Conservation (phyloP, 2,113 vertebrate species). For the Ailurus styani region DNA sequence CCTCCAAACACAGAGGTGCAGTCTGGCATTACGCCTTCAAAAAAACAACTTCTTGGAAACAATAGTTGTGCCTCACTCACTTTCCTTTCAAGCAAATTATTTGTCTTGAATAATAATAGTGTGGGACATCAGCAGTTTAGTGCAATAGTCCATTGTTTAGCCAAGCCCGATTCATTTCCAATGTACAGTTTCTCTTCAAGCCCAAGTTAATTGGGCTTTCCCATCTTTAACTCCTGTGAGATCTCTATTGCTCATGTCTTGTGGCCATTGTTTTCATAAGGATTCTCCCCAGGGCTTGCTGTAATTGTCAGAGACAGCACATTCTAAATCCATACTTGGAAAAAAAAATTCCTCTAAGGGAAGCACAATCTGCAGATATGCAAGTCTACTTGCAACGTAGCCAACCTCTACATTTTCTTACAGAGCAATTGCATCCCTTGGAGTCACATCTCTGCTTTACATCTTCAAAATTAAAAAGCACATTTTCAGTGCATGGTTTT, state of each 20-base stretch:
- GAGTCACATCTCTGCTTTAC: not conserved
- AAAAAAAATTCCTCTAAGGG: not conserved
- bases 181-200: not conserved
- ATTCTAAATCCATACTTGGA: slow-evolving; percentile 42
- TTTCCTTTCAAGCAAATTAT: not conserved
- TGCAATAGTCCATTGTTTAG: not conserved
- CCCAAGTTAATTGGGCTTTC: slow-evolving; percentile 34
- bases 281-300: slow-evolving; percentile 9
- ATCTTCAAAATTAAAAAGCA: slow-evolving; percentile 47
- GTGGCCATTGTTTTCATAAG: slow-evolving; percentile 8
- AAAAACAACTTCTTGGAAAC: not conserved
- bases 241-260: not conserved
- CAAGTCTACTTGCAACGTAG: not conserved
- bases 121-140: not conserved
- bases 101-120: not conserved
- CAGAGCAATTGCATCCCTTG: not conserved
- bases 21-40: not conserved
- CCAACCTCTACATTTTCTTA: not conserved
- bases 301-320: slow-evolving; percentile 40
- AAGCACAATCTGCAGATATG: slow-evolving; percentile 29
- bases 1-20: not conserved
- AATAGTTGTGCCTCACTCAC: not conserved
- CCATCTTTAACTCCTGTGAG: not conserved
- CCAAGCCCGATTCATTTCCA: not conserved
- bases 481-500: not conserved